Evolutionary conservation across 2,888 invertebrate genomes (phyloP), one percentile per base, ranked within the genome.

Genomic region (Amiota minor): DNA sequence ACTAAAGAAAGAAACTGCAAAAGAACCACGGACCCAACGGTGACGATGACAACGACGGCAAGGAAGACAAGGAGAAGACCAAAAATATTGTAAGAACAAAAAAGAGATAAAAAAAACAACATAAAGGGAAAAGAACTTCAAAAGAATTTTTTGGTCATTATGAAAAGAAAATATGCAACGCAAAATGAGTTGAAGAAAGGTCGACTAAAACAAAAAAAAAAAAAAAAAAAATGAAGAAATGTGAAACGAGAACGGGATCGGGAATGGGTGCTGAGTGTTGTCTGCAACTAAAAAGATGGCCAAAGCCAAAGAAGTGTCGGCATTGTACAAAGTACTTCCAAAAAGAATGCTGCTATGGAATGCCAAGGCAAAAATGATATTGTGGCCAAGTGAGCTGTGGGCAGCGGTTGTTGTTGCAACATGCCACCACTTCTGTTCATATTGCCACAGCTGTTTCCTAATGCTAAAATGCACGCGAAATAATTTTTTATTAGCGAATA

Each of bases 71-170:
- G 16, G 18, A 59, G 18, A 8, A 20, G 18, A n/a, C 18, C 20
- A 59, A 18, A 59, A 59, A 10, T 59, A 9, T 9, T 20, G 10
- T 16, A 11, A 11, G 59, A n/a, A 59, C 16, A 20, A 20, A 18
- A 59, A 20, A 11, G 10, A 59, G 11, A 35, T 35, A 1, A 11
- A 1, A 20, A 20, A 20, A 20, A 10, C n/a, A 35, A 50, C 53
- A 50, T 59, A 16, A 20, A 59, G 23, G 18, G 18, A 18, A n/a
- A 56, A 56, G 16, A 56, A 56, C 83, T 80, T 83, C 83, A 83
- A 83, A 83, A 80, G 83, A 83, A 81, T 84, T 84, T 84, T 78
- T 83, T 81, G 83, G 84, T 83, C 82, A 84, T 83, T 83, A 84
- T 82, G 83, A 82, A 80, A 79, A 75, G 80, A 79, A 82, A 78